These are phyloP conservation scores for Lordiphosa collinella DNA, from an alignment of 1,140 invertebrate genomes.

Conservation along the genomic window DNA sequence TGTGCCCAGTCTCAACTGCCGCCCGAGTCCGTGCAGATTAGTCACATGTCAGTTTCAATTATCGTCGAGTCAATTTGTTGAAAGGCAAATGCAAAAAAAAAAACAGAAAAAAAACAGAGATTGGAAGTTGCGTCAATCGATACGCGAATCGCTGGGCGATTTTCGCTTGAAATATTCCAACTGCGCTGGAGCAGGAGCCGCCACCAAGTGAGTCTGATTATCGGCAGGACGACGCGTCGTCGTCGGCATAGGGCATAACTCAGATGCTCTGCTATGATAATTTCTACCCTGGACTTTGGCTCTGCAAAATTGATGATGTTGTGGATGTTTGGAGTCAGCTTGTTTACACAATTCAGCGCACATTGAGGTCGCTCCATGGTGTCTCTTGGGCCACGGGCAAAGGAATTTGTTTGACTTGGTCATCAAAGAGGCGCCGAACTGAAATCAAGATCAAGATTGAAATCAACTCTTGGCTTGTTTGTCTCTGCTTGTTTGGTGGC, in stretches of 20 bases:
- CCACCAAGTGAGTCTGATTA: constrained; percentile 75
- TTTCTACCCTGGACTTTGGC: constrained; percentile 38
- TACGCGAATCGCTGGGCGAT: constrained; percentile 25
- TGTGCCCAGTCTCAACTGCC: not conserved
- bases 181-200: constrained; percentile 40
- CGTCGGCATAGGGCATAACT: constrained; percentile 70
- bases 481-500: constrained; percentile 2
- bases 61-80: constrained; percentile 77
- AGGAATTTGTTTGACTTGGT: constrained; percentile 55
- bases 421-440: constrained; percentile 51
- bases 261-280: constrained; percentile 78
- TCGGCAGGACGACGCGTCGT: constrained; percentile 60
- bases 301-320: constrained; percentile 71
- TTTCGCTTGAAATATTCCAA: constrained; percentile 64
- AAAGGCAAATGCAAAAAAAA: constrained; percentile 11
- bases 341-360: constrained; percentile 78
- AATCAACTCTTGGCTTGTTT: not conserved
- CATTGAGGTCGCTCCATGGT: constrained; percentile 62
- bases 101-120: constrained; percentile 22
- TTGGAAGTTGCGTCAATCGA: constrained; percentile 10
- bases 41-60: constrained; percentile 76
- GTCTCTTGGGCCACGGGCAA: constrained; percentile 27
- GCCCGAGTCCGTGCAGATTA: constrained; percentile 6
- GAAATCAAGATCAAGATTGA: constrained; percentile 66
- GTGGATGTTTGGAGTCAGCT: constrained; percentile 77